phyloP scores from a whole-genome alignment of 2,888 invertebrate genomes.

The Catonia carolina region DNA sequence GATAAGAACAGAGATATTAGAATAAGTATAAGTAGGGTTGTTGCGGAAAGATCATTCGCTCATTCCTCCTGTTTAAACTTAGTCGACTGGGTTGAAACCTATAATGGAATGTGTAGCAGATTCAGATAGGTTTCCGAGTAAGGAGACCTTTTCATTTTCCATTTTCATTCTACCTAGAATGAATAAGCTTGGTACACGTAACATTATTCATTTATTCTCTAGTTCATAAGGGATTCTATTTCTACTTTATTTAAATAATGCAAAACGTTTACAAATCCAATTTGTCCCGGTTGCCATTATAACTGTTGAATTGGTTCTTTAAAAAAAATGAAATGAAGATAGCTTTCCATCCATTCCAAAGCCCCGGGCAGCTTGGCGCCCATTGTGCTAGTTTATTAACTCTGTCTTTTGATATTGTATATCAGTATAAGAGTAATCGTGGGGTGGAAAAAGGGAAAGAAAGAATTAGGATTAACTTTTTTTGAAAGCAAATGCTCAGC shows the following conservation, averaged over 20 bases:
- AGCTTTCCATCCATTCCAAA: too few species aligned
- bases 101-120: too few species aligned
- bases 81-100: too few species aligned
- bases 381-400: constrained; percentile 12
- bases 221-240: background rate
- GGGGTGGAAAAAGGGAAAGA: background rate
- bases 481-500: constrained; percentile 7
- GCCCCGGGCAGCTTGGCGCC: background rate
- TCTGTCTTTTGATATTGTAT: constrained; percentile 12
- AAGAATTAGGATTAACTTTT: constrained; percentile 3
- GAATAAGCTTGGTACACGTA: too few species aligned
- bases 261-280: constrained; percentile 26
- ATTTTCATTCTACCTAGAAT: too few species aligned
- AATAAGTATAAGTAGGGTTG: too few species aligned
- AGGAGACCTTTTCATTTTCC: too few species aligned
- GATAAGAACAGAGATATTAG: too few species aligned
- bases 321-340: constrained; percentile 4
- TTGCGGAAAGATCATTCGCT: too few species aligned
- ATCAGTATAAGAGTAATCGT: background rate
- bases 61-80: too few species aligned
- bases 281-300: constrained; percentile 21
- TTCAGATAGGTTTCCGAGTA: too few species aligned
- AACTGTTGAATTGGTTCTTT: constrained; percentile 24
- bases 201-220: background rate
- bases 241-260: constrained; percentile 25